Conservation (phyloP, 2,888 invertebrate genomes). For the Bembecia ichneumoniformis region DNA sequence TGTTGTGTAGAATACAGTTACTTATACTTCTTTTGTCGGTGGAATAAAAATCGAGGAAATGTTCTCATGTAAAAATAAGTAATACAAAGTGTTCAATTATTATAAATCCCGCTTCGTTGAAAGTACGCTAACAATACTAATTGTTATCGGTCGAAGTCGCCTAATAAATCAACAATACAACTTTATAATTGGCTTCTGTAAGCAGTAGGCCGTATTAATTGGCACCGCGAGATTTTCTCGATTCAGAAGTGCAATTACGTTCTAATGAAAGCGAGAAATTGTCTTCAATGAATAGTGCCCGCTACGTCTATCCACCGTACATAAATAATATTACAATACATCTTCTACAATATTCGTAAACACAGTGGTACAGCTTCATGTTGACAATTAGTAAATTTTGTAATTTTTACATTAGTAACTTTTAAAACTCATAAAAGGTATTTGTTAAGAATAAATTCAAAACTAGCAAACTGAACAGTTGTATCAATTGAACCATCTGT, state of each 20-base stretch:
- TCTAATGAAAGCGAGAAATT: constrained; percentile 16
- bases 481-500: no score
- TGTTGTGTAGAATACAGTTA: no score
- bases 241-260: constrained; percentile 19
- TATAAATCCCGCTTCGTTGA: background rate
- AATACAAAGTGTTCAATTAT: background rate
- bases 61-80: background rate
- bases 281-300: constrained; percentile 3
- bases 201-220: constrained; percentile 25
- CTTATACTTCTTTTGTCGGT: no score
- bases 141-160: constrained; percentile 4
- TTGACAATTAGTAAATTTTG: no score
- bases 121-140: no score
- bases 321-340: background rate
- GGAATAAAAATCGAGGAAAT: background rate
- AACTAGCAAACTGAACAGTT: no score
- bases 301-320: background rate
- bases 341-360: no score
- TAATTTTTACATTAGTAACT: no score
- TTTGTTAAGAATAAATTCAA: no score
- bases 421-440: no score
- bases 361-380: no score
- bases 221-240: constrained; percentile 25
- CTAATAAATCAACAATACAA: constrained; percentile 12
- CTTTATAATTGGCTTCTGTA: constrained; percentile 28